Percentiles rank a stretch among this genome's conserved stretches.
These are phyloP conservation scores for Sebastes steindachneri DNA, from an alignment of 2,797 vertebrate species.

Conservation along the genomic window DNA sequence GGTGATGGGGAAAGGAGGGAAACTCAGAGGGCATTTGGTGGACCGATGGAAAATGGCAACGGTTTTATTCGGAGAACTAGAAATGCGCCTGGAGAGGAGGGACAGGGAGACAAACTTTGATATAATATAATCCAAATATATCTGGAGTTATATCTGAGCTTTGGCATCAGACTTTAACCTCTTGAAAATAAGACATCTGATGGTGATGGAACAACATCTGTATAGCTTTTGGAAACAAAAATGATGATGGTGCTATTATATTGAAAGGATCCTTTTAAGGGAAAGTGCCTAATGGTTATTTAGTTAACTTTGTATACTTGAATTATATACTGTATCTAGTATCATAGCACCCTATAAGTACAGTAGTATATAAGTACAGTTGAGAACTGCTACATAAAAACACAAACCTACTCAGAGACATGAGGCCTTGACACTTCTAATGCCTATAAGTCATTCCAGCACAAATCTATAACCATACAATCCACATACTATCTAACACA, in stretches of 20 bases:
- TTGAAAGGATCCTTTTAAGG: background rate
- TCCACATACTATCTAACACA: background rate
- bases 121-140: too few species aligned
- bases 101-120: background rate
- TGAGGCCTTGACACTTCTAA: background rate
- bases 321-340: background rate
- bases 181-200: background rate
- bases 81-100: background rate
- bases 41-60: background rate
- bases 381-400: background rate
- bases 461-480: background rate
- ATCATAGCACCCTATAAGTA: background rate
- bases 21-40: background rate
- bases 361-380: accelerated
- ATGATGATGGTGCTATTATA: background rate
- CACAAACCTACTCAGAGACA: background rate
- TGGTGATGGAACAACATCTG: background rate
- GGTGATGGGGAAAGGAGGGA: background rate
- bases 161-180: background rate
- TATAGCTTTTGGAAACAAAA: background rate
- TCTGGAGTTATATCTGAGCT: background rate
- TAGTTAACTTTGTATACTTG: background rate
- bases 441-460: background rate
- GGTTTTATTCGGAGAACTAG: background rate
- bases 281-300: too few species aligned